Conservation (phyloP, 2,113 vertebrate species). For the Aegotheles bennettii region DNA sequence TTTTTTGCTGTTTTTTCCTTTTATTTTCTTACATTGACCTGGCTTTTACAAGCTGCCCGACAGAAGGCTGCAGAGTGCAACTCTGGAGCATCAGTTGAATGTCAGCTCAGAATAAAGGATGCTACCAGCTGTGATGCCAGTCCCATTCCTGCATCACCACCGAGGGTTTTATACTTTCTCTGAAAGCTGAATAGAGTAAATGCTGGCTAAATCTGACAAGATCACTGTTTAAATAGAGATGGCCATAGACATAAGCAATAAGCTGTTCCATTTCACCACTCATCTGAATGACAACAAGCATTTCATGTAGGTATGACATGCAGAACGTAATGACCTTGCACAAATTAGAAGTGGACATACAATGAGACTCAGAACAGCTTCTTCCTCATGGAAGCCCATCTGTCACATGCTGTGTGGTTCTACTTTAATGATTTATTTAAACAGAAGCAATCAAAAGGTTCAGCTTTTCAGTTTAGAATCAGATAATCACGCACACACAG, state of each 20-base stretch:
- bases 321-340: not conserved
- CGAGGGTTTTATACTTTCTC: not conserved
- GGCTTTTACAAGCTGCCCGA: not conserved
- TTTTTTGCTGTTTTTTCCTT: not conserved
- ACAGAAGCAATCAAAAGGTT: not conserved
- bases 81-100: not conserved
- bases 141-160: not conserved
- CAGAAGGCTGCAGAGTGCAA: not conserved
- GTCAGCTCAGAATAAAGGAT: not conserved
- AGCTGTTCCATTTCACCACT: not conserved
- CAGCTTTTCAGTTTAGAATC: not conserved
- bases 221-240: not conserved
- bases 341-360: conserved; percentile 6
- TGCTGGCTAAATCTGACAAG: not conserved
- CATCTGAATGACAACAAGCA: not conserved
- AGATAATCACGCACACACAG: not conserved
- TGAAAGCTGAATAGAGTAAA: not conserved
- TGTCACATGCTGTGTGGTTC: not conserved
- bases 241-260: not conserved
- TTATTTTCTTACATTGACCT: not conserved
- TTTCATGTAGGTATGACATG: not conserved
- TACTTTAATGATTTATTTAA: conserved; percentile 35
- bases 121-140: not conserved
- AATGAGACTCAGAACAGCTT: not conserved
- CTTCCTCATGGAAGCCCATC: not conserved